Conservation (phyloP, 92 coral and sea anemone genomes). For the Paragorgia papillata region DNA sequence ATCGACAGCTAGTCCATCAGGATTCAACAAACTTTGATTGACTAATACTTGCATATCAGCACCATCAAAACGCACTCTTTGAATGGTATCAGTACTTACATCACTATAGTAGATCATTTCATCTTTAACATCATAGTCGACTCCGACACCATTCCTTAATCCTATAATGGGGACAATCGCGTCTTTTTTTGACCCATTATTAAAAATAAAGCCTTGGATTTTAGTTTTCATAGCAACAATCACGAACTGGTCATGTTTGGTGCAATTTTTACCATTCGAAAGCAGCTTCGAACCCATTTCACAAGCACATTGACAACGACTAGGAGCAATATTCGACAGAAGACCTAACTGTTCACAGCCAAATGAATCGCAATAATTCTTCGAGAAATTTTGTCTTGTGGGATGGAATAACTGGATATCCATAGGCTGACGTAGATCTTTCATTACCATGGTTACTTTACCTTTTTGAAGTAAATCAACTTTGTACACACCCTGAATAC, state of each 20-base stretch:
- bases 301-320: slow-evolving; percentile 77
- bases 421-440: slow-evolving; percentile 73
- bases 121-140: slow-evolving; percentile 80
- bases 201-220: slow-evolving; percentile 72
- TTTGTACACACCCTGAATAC: slow-evolving; percentile 68
- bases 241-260: slow-evolving; percentile 56
- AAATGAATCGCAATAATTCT: slow-evolving; percentile 66
- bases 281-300: slow-evolving; percentile 66
- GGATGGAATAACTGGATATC: slow-evolving; percentile 80
- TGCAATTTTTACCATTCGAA: slow-evolving; percentile 64
- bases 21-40: slow-evolving; percentile 52
- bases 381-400: slow-evolving; percentile 70
- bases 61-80: slow-evolving; percentile 68
- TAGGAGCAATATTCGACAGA: slow-evolving; percentile 49
- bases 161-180: slow-evolving; percentile 69
- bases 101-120: slow-evolving; percentile 76
- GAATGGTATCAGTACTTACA: slow-evolving; percentile 64
- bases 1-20: slow-evolving; percentile 90
- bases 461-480: slow-evolving; percentile 76
- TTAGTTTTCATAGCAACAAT: slow-evolving; percentile 72
- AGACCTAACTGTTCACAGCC: slow-evolving; percentile 80
- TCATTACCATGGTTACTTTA: slow-evolving; percentile 44
- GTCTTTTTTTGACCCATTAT: slow-evolving; percentile 57
- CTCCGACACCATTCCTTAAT: slow-evolving; percentile 74
- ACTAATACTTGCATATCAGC: slow-evolving; percentile 61